A percentile compares a stretch with the other conserved stretches of the same genome.
phyloP scores from a whole-genome alignment of 1,140 invertebrate genomes.

The Trichogramma pretiosum region DNA sequence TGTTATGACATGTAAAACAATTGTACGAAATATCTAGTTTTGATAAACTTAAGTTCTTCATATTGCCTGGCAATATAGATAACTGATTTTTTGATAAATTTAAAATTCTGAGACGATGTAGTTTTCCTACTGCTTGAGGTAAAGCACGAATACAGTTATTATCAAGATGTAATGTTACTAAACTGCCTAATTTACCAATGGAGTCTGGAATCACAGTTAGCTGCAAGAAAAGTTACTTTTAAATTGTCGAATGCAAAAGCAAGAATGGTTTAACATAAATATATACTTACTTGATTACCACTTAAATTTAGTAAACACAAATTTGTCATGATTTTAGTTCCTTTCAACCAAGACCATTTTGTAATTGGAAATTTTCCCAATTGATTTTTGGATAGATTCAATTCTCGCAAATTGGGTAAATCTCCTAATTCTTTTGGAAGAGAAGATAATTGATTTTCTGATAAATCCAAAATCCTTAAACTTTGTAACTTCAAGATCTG shows the following conservation, averaged over 20 bases:
- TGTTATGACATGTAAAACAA: conserved; percentile 32
- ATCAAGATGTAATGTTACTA: conserved; percentile 49
- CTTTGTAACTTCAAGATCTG: conserved; percentile 57
- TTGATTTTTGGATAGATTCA: conserved; percentile 63
- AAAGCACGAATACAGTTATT: conserved; percentile 42
- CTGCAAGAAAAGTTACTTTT: conserved; percentile 28
- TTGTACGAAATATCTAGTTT: conserved; percentile 51
- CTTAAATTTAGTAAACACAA: conserved; percentile 54
- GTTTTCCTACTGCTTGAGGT: conserved; percentile 42
- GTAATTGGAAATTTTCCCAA: conserved; percentile 46
- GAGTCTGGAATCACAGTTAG: conserved; percentile 47
- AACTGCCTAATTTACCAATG: conserved; percentile 50
- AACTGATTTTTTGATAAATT: conserved; percentile 49
- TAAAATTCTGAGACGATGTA: conserved; percentile 38
- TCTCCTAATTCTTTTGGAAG: conserved; percentile 66
- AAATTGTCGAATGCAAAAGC: not conserved
- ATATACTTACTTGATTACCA: conserved; percentile 49
- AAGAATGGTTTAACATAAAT: not conserved
- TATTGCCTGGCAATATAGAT: conserved; percentile 41
- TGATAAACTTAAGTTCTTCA: conserved; percentile 46
- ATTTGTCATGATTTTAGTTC: conserved; percentile 42
- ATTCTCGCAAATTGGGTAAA: conserved; percentile 55
- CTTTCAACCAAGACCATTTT: conserved; percentile 59
- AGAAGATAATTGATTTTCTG: conserved; percentile 63
- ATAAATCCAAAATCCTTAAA: conserved; percentile 64